These are phyloP conservation scores for Petaurus breviceps DNA, from an alignment of 2,113 vertebrate genomes.

Conservation along the genomic window DNA sequence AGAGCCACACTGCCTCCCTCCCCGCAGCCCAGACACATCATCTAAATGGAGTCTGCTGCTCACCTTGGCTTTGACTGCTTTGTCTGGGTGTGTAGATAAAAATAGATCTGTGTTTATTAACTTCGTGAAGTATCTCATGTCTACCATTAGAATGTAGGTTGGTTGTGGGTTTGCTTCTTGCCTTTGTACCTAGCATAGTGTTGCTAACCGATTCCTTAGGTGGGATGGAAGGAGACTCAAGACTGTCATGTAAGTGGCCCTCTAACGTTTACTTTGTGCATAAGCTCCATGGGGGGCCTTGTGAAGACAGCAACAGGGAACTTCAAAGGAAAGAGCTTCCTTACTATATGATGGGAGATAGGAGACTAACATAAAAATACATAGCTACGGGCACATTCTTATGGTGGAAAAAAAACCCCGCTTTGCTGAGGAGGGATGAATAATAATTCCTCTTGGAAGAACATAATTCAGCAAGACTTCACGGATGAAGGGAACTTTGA, in stretches of 20 bases:
- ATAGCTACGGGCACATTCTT: neutral
- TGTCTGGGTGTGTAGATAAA: neutral
- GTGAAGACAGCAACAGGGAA: neutral
- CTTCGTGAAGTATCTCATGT: neutral
- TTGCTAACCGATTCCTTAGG: neutral
- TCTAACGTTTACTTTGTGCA: neutral
- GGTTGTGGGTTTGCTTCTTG: neutral
- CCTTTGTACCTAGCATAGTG: neutral
- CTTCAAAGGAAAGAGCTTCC: neutral
- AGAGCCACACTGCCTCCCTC: neutral
- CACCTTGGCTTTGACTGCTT: neutral
- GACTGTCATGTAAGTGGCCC: neutral
- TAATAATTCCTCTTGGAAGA: neutral
- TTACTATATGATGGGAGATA: neutral
- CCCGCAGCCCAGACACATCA: neutral
- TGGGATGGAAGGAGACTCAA: neutral
- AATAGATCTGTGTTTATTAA: neutral
- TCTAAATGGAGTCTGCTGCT: neutral
- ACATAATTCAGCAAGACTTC: neutral
- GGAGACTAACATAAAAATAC: neutral
- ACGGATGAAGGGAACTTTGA: conserved; percentile 7
- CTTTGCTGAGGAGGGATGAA: neutral
- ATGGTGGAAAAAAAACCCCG: neutral
- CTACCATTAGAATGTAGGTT: neutral
- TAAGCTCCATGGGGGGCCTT: neutral